These are phyloP conservation scores for Agrotis exclamationis DNA, from an alignment of 2,888 invertebrate species.

Conservation along the genomic window DNA sequence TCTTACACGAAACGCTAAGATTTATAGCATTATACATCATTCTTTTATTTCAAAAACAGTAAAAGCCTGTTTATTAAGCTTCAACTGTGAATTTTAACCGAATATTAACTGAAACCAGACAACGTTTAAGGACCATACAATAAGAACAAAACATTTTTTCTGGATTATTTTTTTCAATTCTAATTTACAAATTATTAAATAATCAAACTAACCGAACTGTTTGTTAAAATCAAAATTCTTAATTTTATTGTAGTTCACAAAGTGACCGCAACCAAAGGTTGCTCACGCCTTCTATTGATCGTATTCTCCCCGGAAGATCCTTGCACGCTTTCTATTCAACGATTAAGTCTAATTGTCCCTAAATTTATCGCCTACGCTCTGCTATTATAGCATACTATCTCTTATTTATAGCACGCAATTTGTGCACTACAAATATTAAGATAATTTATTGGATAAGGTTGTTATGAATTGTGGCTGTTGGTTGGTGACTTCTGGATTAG, in stretches of 20 bases:
- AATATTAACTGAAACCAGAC: no score
- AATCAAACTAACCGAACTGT: background rate
- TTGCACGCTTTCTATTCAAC: slow-evolving; percentile 83
- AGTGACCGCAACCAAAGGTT: slow-evolving; percentile 68
- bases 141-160: no score
- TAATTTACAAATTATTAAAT: no score
- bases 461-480: background rate
- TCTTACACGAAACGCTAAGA: no score
- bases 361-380: slow-evolving; percentile 84
- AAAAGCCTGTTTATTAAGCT: no score
- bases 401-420: slow-evolving; percentile 65
- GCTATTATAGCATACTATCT: slow-evolving; percentile 73
- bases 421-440: slow-evolving; percentile 48
- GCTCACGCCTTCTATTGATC: slow-evolving; percentile 78
- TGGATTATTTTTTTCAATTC: no score
- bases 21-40: no score
- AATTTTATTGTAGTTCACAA: background rate
- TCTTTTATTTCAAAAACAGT: no score
- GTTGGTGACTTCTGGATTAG: slow-evolving; percentile 11
- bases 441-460: slow-evolving; percentile 51
- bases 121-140: no score
- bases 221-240: background rate
- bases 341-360: slow-evolving; percentile 87
- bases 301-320: slow-evolving; percentile 80
- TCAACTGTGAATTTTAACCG: no score